Evolutionary conservation across 2,888 invertebrate genomes (phyloP), one percentile per base, ranked within the genome.

Genomic region (Germaria angustata): DNA sequence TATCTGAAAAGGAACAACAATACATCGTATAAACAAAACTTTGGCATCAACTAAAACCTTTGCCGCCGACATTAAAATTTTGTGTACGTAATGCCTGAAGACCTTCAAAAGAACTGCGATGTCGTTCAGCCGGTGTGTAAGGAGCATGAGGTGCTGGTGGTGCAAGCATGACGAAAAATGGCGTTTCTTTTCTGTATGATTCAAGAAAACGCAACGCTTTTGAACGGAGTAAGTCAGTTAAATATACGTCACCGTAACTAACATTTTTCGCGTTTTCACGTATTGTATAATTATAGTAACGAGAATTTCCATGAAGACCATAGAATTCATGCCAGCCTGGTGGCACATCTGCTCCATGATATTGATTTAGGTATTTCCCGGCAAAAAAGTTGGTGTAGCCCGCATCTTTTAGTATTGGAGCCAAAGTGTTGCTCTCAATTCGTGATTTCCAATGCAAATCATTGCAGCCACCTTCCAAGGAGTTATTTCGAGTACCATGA

Each of bases 311-410:
- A 82, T 96, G 94, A 44, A 98, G 92, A 0, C 96, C 98, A 87
- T 95, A 93, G 96, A 98, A 98, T 88, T 95, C 93, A 80, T 95
- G 93, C 96, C 98, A 98, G 0, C 98, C 98, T 0, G 93, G 92
- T 0, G 98, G 98, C 1, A 97, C 92, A 84, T 93, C 92, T 11
- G 91, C 88, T 0, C 94, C 93, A 0, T 69, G 24, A 55, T 96
- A 97, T 93, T 95, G 93, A 92, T 98, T 98, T 84, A 98, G 92
- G 92, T 98, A 98, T 92, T 98, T 98, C 61, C 98, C 98, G 85
- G 96, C 97, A 90, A 96, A 98, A 89, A 98, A 97, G 0, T 97
- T 98, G 5, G 91, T 93, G 88, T 98, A 98, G 0, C 93, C 93
- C 0, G 93, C 93, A 1, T 91, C 87, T 0, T 92, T 88, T 36